Evolutionary conservation across 2,797 vertebrate genomes (phyloP).

Genomic region (Bovichtus variegatus): DNA sequence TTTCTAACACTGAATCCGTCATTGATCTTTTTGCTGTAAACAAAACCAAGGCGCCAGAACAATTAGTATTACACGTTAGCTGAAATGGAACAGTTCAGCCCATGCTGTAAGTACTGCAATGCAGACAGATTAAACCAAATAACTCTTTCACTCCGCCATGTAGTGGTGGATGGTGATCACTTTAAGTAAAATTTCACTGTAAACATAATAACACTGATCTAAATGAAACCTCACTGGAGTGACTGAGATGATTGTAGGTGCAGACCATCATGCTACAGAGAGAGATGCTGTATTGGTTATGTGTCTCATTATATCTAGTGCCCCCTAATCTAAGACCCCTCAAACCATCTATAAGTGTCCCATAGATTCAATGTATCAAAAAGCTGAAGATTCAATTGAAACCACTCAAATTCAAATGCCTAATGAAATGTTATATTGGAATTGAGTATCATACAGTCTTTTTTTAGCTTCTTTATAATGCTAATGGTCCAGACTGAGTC

Average conservation of each 20-base stretch:
- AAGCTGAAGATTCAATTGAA: slow-evolving; percentile 62
- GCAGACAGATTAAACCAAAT: slow-evolving; percentile 42
- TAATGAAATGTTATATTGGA: slow-evolving; percentile 30
- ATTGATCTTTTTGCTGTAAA: slow-evolving; percentile 69
- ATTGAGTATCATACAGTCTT: slow-evolving; percentile 41
- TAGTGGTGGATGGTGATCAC: slow-evolving; percentile 23
- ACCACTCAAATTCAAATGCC: slow-evolving; percentile 60
- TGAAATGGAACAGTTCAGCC: slow-evolving; percentile 41
- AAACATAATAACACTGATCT: slow-evolving; percentile 54
- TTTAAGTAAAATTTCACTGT: slow-evolving; percentile 43
- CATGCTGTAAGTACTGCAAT: slow-evolving; percentile 53
- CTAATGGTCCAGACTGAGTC: slow-evolving; percentile 32
- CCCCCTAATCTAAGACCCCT: slow-evolving; percentile 70
- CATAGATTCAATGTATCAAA: slow-evolving; percentile 62
- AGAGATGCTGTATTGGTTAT: slow-evolving; percentile 36
- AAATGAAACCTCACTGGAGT: slow-evolving; percentile 33
- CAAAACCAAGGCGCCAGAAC: slow-evolving; percentile 65
- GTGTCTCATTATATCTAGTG: slow-evolving; percentile 67
- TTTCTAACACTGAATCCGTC: slow-evolving; percentile 55
- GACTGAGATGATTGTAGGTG: slow-evolving; percentile 49
- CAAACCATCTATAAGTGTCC: slow-evolving; percentile 56
- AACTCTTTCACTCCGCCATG: slow-evolving; percentile 22
- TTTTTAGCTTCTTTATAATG: slow-evolving; percentile 40
- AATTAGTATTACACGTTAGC: slow-evolving; percentile 60
- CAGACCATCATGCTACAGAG: slow-evolving; percentile 67